phyloP scores from a whole-genome alignment of 2,888 invertebrate species.

The Lithophane ornitopus region DNA sequence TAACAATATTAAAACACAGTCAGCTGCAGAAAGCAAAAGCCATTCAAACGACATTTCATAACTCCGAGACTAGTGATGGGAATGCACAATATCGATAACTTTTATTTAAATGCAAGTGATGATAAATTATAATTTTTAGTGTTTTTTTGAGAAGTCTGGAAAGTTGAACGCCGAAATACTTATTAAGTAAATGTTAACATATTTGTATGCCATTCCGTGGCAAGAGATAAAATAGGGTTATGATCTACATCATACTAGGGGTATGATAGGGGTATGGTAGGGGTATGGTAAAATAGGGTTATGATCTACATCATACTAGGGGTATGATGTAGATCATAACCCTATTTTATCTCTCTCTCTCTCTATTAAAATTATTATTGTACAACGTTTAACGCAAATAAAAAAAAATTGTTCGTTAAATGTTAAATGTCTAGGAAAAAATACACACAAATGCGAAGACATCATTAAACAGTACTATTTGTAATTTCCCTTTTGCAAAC shows the following conservation, averaged over 20 bases:
- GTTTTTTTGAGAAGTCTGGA: not conserved
- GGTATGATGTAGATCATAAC: too few relatives aligned
- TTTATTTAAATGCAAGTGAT: not conserved
- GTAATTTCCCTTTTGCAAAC: not conserved
- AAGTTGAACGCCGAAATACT: not conserved
- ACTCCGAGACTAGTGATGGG: slow-evolving; percentile 53
- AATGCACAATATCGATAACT: slow-evolving; percentile 39
- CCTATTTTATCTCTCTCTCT: too few relatives aligned
- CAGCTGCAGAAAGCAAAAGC: slow-evolving; percentile 72
- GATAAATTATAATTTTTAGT: not conserved
- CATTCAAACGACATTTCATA: slow-evolving; percentile 71
- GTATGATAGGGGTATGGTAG: too few relatives aligned
- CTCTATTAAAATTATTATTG: not conserved
- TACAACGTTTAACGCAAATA: not conserved
- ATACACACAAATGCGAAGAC: not conserved
- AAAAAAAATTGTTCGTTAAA: not conserved
- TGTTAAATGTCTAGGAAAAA: not conserved
- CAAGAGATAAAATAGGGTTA: too few relatives aligned
- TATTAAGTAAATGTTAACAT: not conserved
- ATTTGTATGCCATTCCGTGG: too few relatives aligned
- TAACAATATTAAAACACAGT: slow-evolving; percentile 50
- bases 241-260: too few relatives aligned
- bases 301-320: too few relatives aligned
- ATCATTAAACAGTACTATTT: not conserved
- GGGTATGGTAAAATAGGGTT: too few relatives aligned